Evolutionary conservation across 2,888 invertebrate species (phyloP), one percentile per base, ranked within the genome.

Genomic region (Phalera bucephala): DNA sequence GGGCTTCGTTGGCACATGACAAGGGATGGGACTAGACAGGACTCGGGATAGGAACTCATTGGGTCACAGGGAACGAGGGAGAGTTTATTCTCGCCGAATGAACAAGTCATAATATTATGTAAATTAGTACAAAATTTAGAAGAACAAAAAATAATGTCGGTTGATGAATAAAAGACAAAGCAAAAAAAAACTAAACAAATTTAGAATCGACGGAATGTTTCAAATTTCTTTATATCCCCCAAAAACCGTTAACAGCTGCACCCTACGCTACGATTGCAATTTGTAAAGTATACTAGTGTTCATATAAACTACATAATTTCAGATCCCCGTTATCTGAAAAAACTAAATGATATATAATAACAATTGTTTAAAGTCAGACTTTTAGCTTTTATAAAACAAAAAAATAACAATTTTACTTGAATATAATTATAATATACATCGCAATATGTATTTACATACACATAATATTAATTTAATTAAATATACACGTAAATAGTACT

Each of bases 281-380:
- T 73, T 66, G 72, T 70, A 73, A 69, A 72, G 74, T 75, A 72
- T 54, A 72, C 74, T 78, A 70, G 78, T 40, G 71, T 79, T 77
- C 71, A 52, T 67, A 74, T 60, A 69, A 80, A 80, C 80, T 79
- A 83, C 72, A 58, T 62, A 60, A 74, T 73, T 78, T 81, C 82
- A 86, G 83, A 84, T 68, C 69, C 72, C 72, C 64, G 55, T 54
- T 61, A 74, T 82, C 82, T 82, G 85, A 84, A 80, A 72, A 17
- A 76, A 74, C 65, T 68, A 76, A 73, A 80, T 25, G 78, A 78
- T 66, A 69, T 69, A 66, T 60, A 19, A 54, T 64, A 87, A 88
- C 87, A 86, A 86, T 78, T 81, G 79, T 81, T 82, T 78, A 82
- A 87, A 88, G 88, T 89, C 89, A 88, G 88, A 88, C 89, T 88